These are phyloP conservation scores for Trissolcus japonicus DNA, from an alignment of 2,888 invertebrate genomes.

Conservation along the genomic window DNA sequence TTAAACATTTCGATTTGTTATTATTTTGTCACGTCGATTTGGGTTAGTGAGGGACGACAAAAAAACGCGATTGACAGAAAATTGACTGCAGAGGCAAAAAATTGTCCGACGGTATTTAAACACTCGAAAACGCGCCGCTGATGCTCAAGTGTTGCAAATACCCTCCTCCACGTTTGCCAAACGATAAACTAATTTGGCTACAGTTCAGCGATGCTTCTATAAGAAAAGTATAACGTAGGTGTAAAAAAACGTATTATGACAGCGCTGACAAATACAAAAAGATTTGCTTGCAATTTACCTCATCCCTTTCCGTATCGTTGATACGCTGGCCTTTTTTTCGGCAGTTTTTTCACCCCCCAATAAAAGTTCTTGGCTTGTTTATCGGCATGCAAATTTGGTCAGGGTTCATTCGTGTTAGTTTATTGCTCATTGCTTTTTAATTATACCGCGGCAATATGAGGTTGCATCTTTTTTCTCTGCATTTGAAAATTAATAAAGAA, in stretches of 20 bases:
- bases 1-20: constrained; percentile 1
- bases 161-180: constrained; percentile 35
- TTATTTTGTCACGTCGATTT: background rate
- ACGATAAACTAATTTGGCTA: constrained; percentile 52
- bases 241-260: constrained; percentile 43
- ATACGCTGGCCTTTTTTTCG: constrained; percentile 4
- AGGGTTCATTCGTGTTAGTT: too few species aligned
- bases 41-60: background rate
- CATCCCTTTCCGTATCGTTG: constrained; percentile 10
- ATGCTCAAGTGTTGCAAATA: constrained; percentile 42
- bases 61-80: background rate
- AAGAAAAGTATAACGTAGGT: constrained; percentile 40
- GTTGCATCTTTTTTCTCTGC: too few species aligned
- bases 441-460: too few species aligned
- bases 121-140: constrained; percentile 24
- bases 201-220: constrained; percentile 46
- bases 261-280: constrained; percentile 33
- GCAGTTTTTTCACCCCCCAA: constrained; percentile 7
- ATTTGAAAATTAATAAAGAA: too few species aligned
- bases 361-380: constrained; percentile 1
- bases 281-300: constrained; percentile 19
- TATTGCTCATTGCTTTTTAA: too few species aligned
- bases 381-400: constrained; percentile 5
- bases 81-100: constrained; percentile 5
- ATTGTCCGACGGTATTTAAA: constrained; percentile 24